Evolutionary conservation across 2,113 vertebrate species (phyloP), one percentile per base, ranked within the genome.

Genomic region (Spea bombifrons): DNA sequence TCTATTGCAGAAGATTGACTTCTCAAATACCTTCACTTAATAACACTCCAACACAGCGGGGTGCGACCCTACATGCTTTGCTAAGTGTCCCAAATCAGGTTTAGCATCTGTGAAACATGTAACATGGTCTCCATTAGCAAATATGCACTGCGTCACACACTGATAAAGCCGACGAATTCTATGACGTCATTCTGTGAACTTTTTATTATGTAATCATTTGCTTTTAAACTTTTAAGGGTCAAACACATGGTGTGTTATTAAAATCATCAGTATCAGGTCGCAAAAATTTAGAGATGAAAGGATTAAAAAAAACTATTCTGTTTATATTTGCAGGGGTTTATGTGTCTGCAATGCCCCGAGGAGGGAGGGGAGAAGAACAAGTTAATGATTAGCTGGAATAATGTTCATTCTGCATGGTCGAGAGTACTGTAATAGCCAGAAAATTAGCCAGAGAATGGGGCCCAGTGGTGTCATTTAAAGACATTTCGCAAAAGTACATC

Each of bases 331-430:
- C 47, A 71, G 10, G 75, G 76, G 76, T 78, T 55, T 78, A 68
- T 64, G 16, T 48, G n/a, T 65, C 30, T 64, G 68, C 12, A 78
- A 78, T 71, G 47, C 68, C 46, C 67, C 50, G 50, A 65, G 76
- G 68, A 70, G 16, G 43, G 48, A 78, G 47, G 52, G 30, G 48
- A 66, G 48, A 49, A 78, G 76, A 78, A 64, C 76, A 78, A 71
- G 76, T 78, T 78, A 64, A 78, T 78, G 76, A 78, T 78, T 78
- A 78, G 68, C 68, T 78, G 76, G 68, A 78, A 78, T 71, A 78
- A 78, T 78, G 76, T 78, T 78, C 76, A 78, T 78, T 78, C 76
- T 78, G 76, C 76, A 78, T 78, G 76, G 76, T 78, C 76, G 7
- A 71, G 68, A 78, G 68, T 78, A 65, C 76, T 65, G 76, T 78